Evolutionary conservation across 1,140 invertebrate genomes (phyloP).

Genomic region (Pseudomyrmex pallidus): DNA sequence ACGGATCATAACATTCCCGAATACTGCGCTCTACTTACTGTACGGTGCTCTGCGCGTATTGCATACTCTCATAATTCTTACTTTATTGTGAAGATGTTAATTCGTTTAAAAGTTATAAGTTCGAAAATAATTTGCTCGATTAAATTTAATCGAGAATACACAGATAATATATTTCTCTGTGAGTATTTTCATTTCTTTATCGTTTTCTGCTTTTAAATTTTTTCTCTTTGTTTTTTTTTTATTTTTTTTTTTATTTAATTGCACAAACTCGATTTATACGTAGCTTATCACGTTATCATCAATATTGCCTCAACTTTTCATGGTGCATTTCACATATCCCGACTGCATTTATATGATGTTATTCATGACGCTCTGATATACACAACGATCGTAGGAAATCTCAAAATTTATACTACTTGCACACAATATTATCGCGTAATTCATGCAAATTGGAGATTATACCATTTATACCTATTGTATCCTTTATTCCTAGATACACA

Average conservation of each 20-base stretch:
- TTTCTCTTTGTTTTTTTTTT: conserved; percentile 1
- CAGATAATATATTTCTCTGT: no score
- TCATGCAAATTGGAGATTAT: conserved; percentile 70
- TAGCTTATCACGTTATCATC: not conserved
- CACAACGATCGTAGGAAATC: conserved; percentile 36
- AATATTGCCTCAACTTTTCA: not conserved
- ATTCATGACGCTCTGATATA: conserved; percentile 40
- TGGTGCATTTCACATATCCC: not conserved
- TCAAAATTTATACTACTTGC: conserved; percentile 55
- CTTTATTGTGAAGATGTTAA: no score
- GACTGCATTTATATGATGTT: conserved; percentile 27
- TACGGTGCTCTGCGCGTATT: no score
- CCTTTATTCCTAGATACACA: conserved; percentile 51
- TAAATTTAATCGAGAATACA: no score
- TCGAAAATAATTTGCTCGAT: no score
- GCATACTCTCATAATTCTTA: no score
- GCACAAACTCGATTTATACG: not conserved
- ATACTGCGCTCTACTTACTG: no score
- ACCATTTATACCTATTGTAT: conserved; percentile 23
- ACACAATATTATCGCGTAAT: conserved; percentile 53
- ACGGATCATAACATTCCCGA: not conserved
- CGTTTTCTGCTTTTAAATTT: not conserved
- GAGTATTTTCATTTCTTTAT: no score
- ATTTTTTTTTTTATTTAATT: not conserved
- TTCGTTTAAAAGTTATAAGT: no score